Conservation (phyloP, 64 coral and sea anemone species). For the Cladopsammia gracilis region DNA sequence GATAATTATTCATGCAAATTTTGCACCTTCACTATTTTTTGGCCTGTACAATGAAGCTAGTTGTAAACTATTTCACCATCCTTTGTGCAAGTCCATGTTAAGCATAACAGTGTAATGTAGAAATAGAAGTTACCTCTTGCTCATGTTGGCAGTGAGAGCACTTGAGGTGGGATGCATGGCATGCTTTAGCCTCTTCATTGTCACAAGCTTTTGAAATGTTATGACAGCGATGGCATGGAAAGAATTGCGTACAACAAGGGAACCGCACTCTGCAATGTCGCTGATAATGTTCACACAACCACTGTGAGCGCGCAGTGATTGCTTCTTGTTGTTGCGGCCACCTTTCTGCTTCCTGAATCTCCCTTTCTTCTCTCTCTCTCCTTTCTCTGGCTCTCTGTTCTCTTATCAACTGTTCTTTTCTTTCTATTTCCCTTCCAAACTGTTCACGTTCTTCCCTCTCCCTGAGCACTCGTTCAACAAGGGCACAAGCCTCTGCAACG, state of each 20-base stretch:
- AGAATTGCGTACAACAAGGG: constrained; percentile 67
- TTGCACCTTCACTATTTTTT: no score
- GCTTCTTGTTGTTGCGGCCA: constrained; percentile 14
- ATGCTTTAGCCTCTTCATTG: constrained; percentile 13
- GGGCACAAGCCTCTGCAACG: background rate
- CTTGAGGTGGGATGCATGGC: constrained; percentile 21
- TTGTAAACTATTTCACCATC: no score
- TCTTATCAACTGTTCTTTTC: constrained; percentile 2
- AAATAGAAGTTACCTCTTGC: constrained; percentile 49
- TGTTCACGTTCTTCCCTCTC: constrained; percentile 14
- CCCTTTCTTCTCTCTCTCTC: constrained; percentile 12
- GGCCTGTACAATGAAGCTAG: no score
- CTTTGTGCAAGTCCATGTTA: no score
- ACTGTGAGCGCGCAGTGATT: background rate
- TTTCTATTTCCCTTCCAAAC: constrained; percentile 22
- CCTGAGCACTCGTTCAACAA: background rate
- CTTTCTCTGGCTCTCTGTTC: background rate
- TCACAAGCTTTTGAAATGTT: constrained; percentile 44
- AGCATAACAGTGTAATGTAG: no score
- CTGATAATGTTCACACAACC: constrained; percentile 64
- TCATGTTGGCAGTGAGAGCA: constrained; percentile 25
- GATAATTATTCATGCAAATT: no score
- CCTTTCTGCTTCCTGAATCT: background rate
- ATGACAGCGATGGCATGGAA: constrained; percentile 73
- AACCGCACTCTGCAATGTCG: constrained; percentile 51